Evolutionary conservation across 2,113 vertebrate genomes (phyloP), one percentile per base, ranked within the genome.

Genomic region (Colaptes auratus): DNA sequence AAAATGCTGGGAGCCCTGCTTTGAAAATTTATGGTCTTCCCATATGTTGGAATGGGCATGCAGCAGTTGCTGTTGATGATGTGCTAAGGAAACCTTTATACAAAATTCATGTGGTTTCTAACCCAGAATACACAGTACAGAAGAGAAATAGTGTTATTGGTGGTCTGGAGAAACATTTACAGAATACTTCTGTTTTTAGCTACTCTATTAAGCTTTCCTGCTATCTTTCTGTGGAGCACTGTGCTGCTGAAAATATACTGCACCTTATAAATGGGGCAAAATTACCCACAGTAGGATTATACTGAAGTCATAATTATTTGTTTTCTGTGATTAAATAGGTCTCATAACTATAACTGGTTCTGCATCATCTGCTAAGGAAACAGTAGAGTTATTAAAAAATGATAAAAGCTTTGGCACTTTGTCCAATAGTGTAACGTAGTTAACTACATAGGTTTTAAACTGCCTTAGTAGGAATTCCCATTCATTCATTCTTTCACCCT

Each of bases 281-380:
- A 89, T 82, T 88, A 88, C 73, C 59, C 48, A 73, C 33, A 53
- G 21, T 35, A 39, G 35, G 76, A 53, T 93, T 95, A 79, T 53
- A 89, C 48, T 76, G 19, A 44, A 84, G 42, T 92, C 6, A 82
- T 92, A 12, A 73, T 93, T 97, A 95, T 15, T 89, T 97, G 63
- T 89, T 96, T 97, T 96, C 94, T 72, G 61, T 97, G 90, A 94
- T 96, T 95, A 94, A 97, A 93, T 95, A 96, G 71, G 69, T 92
- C 33, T 95, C 91, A 72, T 94, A 95, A 74, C 67, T 91, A 28
- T 84, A 91, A 90, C 65, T 94, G 12, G 66, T 97, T 97, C 90
- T 97, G 71, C 75, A 91, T 95, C 85, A 91, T 92, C 79, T 96
- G 73, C 74, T 96, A 88, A 88, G 91, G 91, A 97, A 98, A 95